Evolutionary conservation across 2,888 invertebrate genomes (phyloP).

Genomic region (Elegia similella): DNA sequence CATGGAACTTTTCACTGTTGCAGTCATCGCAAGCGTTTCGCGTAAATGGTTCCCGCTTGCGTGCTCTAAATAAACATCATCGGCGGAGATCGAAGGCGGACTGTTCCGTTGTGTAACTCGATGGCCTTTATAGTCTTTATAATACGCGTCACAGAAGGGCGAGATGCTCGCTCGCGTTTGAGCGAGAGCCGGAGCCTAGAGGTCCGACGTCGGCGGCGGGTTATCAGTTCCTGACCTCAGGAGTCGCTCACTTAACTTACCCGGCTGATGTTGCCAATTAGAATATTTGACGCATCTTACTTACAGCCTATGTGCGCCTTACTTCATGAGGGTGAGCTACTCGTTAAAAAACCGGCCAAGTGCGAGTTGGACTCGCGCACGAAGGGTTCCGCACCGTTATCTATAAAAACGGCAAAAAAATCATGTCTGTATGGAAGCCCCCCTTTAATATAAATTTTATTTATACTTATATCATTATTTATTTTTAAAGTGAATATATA

Average conservation of each 20-base stretch:
- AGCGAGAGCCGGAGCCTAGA: constrained; percentile 49
- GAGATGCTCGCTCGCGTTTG: constrained; percentile 57
- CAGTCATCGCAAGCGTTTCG: constrained; percentile 55
- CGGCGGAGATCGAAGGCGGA: constrained; percentile 66
- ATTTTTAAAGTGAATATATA: no score
- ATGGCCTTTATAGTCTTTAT: constrained; percentile 73
- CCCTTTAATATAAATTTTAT: no score
- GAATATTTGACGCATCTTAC: no score
- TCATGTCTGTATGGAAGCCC: no score
- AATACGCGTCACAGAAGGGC: constrained; percentile 63
- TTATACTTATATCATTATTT: no score
- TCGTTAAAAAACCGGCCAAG: no score
- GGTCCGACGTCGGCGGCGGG: constrained; percentile 41
- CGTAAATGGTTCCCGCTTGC: constrained; percentile 38
- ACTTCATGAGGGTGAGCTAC: no score
- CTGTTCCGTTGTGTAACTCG: constrained; percentile 66
- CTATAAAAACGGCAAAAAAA: no score
- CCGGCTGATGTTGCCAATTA: constrained; percentile 17
- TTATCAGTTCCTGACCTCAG: constrained; percentile 67
- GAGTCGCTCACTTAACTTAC: not conserved
- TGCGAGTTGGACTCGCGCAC: no score
- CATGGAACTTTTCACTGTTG: constrained; percentile 43
- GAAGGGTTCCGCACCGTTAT: no score
- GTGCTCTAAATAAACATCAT: constrained; percentile 61
- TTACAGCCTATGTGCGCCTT: no score